Conservation (phyloP, 1,140 invertebrate species). For the Rhagoletis pomonella region DNA sequence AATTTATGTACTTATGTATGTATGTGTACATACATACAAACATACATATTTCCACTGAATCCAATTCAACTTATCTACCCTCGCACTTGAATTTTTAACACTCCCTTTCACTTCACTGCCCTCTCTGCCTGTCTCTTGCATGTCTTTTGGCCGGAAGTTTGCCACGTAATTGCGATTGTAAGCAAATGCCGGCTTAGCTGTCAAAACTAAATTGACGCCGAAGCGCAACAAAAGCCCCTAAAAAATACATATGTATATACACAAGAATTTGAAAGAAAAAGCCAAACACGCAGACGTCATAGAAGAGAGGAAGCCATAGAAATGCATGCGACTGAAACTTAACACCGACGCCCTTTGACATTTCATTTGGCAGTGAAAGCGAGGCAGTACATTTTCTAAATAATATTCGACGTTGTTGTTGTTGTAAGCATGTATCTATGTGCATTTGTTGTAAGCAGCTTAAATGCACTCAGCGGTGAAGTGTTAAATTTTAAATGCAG, state of each 20-base stretch:
- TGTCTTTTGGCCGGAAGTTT: slow-evolving; percentile 21
- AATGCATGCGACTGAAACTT: not conserved
- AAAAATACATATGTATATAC: not conserved
- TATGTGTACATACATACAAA: too few species aligned
- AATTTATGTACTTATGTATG: too few species aligned
- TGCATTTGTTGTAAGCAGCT: slow-evolving; percentile 20
- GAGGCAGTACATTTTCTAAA: not conserved
- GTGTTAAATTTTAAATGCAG: slow-evolving; percentile 49
- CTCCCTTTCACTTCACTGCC: not conserved
- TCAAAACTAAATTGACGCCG: slow-evolving; percentile 45
- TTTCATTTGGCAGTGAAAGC: slow-evolving; percentile 39
- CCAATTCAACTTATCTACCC: not conserved
- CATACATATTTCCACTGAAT: too few species aligned
- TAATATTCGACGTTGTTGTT: not conserved
- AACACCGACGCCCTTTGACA: slow-evolving; percentile 25
- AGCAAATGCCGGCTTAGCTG: slow-evolving; percentile 48
- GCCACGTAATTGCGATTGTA: slow-evolving; percentile 51
- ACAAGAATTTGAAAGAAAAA: not conserved
- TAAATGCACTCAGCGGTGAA: slow-evolving; percentile 45
- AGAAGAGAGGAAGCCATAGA: slow-evolving; percentile 16
- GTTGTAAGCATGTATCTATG: not conserved
- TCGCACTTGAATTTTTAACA: not conserved
- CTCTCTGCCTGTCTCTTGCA: not conserved
- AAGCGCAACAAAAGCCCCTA: not conserved
- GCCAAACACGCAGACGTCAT: not conserved